Conservation (phyloP, 2,888 invertebrate species). For the Callinectes sapidus region DNA sequence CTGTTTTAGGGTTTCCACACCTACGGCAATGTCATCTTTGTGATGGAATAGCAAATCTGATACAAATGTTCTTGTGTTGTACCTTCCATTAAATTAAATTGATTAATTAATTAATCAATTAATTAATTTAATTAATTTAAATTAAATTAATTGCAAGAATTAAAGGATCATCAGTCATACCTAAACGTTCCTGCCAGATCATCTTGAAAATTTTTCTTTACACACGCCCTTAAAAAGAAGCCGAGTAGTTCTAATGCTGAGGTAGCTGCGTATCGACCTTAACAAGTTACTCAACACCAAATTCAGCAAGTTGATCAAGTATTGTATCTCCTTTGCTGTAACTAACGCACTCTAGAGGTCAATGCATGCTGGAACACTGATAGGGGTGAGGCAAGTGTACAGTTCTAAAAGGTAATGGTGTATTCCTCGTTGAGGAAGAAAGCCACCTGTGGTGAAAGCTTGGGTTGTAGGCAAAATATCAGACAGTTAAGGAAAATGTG, state of each 20-base stretch:
- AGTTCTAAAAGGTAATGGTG: too few relatives aligned
- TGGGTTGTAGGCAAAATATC: not conserved
- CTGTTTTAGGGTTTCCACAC: too few relatives aligned
- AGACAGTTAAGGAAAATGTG: conserved; percentile 7
- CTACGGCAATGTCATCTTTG: too few relatives aligned
- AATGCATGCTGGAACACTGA: conserved; percentile 33
- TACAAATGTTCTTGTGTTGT: too few relatives aligned
- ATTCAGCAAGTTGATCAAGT: conserved; percentile 41
- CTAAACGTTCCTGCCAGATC: too few relatives aligned
- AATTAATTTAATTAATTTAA: too few relatives aligned
- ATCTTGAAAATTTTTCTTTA: too few relatives aligned
- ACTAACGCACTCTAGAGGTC: conserved; percentile 39
- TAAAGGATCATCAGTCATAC: too few relatives aligned
- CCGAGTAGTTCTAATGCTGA: not conserved
- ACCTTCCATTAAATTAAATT: too few relatives aligned
- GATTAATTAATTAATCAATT: too few relatives aligned
- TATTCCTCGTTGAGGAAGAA: not conserved
- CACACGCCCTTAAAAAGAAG: conserved; percentile 13
- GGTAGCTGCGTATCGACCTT: conserved; percentile 26
- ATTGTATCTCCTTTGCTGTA: not conserved
- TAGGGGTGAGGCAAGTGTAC: conserved; percentile 35
- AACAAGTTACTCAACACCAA: conserved; percentile 36
- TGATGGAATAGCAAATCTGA: too few relatives aligned
- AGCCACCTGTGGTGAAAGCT: conserved; percentile 17
- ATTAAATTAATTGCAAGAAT: too few relatives aligned